These are phyloP conservation scores for Oscheius sp. DNA, from an alignment of 2,888 invertebrate species.

Conservation along the genomic window DNA sequence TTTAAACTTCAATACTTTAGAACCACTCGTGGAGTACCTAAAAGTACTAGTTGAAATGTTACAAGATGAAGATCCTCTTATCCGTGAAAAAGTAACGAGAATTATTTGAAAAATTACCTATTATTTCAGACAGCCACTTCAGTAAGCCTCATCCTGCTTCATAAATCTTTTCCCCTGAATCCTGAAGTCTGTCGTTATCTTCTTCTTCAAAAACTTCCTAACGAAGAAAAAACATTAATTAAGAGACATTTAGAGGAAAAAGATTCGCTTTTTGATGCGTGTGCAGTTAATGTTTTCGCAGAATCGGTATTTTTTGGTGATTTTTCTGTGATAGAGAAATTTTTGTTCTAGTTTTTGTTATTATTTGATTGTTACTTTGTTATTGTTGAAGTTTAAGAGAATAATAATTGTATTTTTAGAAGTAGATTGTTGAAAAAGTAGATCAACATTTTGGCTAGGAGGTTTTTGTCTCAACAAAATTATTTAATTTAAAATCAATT, in stretches of 20 bases:
- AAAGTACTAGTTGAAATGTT: constrained; percentile 33
- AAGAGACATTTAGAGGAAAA: neutral
- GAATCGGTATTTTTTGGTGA: constrained; percentile 43
- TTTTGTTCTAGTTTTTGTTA: no score
- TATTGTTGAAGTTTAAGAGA: no score
- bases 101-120: neutral
- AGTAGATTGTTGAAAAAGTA: no score
- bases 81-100: constrained; percentile 36
- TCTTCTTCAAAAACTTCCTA: neutral
- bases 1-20: constrained; percentile 1
- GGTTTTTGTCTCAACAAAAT: no score
- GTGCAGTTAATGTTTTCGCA: constrained; percentile 48
- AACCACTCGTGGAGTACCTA: constrained; percentile 21
- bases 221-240: neutral
- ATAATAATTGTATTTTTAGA: no score
- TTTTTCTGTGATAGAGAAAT: no score
- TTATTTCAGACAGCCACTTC: constrained; percentile 24
- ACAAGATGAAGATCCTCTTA: constrained; percentile 35
- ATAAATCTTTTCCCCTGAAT: neutral
- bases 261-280: constrained; percentile 50
- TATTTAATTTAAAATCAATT: no score
- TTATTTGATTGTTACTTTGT: no score
- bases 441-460: no score
- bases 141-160: neutral
- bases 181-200: constrained; percentile 15